phyloP scores from a whole-genome alignment of 2,888 invertebrate species.

The Chymomyza procnemis region DNA sequence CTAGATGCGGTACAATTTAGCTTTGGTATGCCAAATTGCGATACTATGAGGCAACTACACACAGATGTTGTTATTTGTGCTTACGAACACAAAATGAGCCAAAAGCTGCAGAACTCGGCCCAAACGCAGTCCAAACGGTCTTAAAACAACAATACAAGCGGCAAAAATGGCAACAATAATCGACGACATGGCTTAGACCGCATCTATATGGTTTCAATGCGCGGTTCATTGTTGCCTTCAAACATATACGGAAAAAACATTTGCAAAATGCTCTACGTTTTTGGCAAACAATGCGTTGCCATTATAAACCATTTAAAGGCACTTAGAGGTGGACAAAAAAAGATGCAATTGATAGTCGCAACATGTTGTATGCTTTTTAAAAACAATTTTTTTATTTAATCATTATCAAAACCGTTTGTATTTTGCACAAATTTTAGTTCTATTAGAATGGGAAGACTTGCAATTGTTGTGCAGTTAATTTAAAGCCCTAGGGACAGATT shows the following conservation, averaged over 20 bases:
- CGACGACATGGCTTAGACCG: background rate
- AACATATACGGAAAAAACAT: constrained; percentile 57
- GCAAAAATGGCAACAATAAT: background rate
- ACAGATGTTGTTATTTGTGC: constrained; percentile 53
- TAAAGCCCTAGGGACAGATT: no score
- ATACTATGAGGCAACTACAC: constrained; percentile 28
- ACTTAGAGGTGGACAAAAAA: background rate
- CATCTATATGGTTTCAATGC: constrained; percentile 3
- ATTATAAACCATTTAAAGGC: constrained; percentile 27
- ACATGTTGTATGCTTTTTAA: constrained; percentile 30
- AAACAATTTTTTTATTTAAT: constrained; percentile 59
- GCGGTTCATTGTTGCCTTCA: constrained; percentile 39
- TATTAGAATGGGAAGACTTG: no score
- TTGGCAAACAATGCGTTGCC: constrained; percentile 61
- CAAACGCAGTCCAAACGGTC: constrained; percentile 41
- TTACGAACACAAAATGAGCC: constrained; percentile 57
- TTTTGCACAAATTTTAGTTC: constrained; percentile 12
- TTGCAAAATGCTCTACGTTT: constrained; percentile 49
- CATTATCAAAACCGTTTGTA: constrained; percentile 52
- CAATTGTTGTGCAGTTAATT: no score
- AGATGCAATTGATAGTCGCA: background rate
- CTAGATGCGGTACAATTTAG: no score
- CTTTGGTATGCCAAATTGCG: constrained; percentile 48
- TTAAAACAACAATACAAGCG: constrained; percentile 30
- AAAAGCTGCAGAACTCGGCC: constrained; percentile 49